phyloP scores from a whole-genome alignment of 2,888 invertebrate species.

The Diabrotica balteata region DNA sequence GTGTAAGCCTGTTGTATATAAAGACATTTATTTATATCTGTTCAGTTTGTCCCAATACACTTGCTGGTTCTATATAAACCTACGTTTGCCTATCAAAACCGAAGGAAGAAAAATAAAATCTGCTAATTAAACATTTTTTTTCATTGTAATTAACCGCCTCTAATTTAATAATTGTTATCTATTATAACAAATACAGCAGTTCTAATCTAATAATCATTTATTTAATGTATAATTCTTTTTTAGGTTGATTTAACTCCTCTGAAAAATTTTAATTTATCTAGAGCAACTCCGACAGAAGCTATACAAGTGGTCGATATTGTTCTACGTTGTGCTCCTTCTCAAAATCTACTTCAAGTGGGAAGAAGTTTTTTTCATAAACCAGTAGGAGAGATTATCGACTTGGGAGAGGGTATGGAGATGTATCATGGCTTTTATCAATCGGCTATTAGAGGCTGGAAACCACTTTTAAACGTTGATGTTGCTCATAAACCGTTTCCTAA shows the following conservation, averaged over 20 bases:
- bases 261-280: conserved; percentile 35
- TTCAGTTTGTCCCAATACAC: too few species aligned
- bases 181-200: too few species aligned
- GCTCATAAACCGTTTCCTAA: conserved; percentile 82
- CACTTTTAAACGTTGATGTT: conserved; percentile 90
- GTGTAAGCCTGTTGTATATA: too few species aligned
- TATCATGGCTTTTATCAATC: conserved; percentile 95
- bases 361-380: conserved; percentile 49
- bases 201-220: conserved; percentile 23
- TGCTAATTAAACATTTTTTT: too few species aligned
- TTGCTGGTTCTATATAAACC: too few species aligned
- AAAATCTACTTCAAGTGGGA: conserved; percentile 50
- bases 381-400: conserved; percentile 58
- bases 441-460: conserved; percentile 86
- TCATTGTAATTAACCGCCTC: too few species aligned
- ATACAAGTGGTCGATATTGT: conserved; percentile 88
- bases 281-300: conserved; percentile 64
- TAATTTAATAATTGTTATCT: too few species aligned
- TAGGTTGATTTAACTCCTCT: conserved; percentile 60
- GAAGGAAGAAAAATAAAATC: too few species aligned
- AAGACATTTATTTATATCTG: too few species aligned
- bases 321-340: conserved; percentile 69
- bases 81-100: too few species aligned
- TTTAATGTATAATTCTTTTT: conserved; percentile 11
- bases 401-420: conserved; percentile 83